Conservation (phyloP, 2,888 invertebrate genomes). For the Ophion obscuratus region DNA sequence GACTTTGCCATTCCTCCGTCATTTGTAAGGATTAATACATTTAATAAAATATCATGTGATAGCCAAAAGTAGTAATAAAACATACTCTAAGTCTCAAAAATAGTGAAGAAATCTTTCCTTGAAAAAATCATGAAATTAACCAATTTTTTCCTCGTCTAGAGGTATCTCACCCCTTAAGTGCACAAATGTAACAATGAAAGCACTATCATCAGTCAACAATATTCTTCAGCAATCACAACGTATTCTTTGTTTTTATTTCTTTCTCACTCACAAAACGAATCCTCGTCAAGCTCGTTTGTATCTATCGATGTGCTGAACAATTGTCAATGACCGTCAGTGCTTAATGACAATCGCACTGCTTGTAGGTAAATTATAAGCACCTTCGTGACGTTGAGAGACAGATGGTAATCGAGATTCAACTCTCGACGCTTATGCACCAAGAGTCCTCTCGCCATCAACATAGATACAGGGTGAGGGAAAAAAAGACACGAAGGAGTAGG, state of each 20-base stretch:
- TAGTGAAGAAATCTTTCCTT: too few relatives aligned
- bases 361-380: conserved; percentile 60
- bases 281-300: not conserved
- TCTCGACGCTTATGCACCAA: conserved; percentile 31
- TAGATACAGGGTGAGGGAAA: not conserved
- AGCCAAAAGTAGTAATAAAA: too few relatives aligned
- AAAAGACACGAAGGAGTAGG: not conserved
- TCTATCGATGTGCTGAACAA: conserved; percentile 37
- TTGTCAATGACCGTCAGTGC: conserved; percentile 45
- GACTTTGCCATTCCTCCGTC: too few relatives aligned
- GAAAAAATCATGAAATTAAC: too few relatives aligned
- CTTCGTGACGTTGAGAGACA: conserved; percentile 58
- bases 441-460: conserved; percentile 18
- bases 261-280: conserved; percentile 4
- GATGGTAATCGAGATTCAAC: conserved; percentile 62
- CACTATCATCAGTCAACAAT: not conserved
- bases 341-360: conserved; percentile 41
- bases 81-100: too few relatives aligned
- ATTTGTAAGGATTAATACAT: too few relatives aligned
- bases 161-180: not conserved
- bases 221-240: not conserved
- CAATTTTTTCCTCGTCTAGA: too few relatives aligned
- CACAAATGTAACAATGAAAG: not conserved
- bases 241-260: not conserved
- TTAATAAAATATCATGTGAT: too few relatives aligned